Evolutionary conservation across 2,888 invertebrate genomes (phyloP).

Genomic region (Hypomecis atomaria): DNA sequence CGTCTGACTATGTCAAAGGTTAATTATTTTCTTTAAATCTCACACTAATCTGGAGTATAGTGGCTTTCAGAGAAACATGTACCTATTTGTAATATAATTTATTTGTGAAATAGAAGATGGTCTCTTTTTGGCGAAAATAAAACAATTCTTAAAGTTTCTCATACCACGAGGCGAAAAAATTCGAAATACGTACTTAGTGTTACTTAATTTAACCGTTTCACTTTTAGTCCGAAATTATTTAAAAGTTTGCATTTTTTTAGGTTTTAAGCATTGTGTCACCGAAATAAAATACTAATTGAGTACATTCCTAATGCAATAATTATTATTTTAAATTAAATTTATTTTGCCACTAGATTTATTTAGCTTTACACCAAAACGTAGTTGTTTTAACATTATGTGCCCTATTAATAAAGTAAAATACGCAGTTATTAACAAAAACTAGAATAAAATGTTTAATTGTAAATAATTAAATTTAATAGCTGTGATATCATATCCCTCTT

Average conservation of each 20-base stretch:
- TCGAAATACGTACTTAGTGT: background rate
- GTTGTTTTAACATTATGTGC: constrained; percentile 61
- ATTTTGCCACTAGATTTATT: constrained; percentile 78
- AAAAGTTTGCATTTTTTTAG: constrained; percentile 48
- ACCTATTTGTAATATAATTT: no score
- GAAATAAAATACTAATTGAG: constrained; percentile 28
- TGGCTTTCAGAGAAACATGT: no score
- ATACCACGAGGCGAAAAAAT: no score
- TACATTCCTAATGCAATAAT: constrained; percentile 47
- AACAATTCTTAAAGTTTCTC: no score
- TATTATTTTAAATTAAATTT: constrained; percentile 49
- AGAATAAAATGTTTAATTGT: constrained; percentile 48
- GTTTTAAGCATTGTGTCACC: constrained; percentile 29
- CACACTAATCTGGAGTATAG: no score
- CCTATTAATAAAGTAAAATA: constrained; percentile 54
- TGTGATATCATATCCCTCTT: constrained; percentile 77
- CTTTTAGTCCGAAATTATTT: background rate
- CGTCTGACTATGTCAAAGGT: no score
- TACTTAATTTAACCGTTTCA: background rate
- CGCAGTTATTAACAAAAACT: constrained; percentile 50
- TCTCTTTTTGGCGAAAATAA: no score
- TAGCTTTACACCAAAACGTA: constrained; percentile 83
- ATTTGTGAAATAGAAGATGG: no score
- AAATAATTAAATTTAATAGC: constrained; percentile 71
- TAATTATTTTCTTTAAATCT: no score